Evolutionary conservation across 1,140 invertebrate species (phyloP).

Genomic region (Caenorhabditis tropicalis): DNA sequence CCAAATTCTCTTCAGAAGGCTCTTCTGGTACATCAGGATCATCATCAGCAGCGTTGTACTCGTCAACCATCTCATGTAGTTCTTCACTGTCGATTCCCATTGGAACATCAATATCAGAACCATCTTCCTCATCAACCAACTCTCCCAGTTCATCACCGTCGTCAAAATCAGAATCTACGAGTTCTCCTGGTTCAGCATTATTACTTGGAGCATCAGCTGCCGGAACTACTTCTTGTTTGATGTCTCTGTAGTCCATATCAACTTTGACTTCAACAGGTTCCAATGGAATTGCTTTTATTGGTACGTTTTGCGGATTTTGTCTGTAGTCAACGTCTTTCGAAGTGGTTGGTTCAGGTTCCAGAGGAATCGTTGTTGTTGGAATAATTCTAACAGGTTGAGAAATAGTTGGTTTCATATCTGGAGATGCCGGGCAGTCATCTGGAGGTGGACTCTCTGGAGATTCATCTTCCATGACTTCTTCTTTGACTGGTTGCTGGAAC

Average conservation of each 20-base stretch:
- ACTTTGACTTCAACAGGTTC: background rate
- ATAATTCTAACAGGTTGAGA: background rate
- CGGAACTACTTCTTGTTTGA: background rate
- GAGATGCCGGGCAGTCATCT: background rate
- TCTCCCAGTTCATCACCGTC: background rate
- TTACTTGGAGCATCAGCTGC: too few species aligned
- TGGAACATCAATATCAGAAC: background rate
- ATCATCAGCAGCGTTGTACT: background rate
- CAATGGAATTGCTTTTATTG: background rate
- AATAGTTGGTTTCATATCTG: background rate
- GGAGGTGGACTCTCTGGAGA: background rate
- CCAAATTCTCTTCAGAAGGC: background rate
- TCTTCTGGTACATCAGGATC: slow-evolving; percentile 1
- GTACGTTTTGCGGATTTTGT: background rate
- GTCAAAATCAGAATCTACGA: too few species aligned
- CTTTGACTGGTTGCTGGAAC: too few species aligned
- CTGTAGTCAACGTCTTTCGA: background rate
- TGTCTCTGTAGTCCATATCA: too few species aligned
- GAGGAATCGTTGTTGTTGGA: background rate
- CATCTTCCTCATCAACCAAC: background rate
- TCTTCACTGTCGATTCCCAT: background rate
- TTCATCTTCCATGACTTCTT: background rate
- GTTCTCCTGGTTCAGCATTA: too few species aligned
- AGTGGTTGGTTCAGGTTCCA: background rate
- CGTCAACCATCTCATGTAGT: background rate